Evolutionary conservation across 2,797 vertebrate genomes (phyloP), one percentile per base, ranked within the genome.

Genomic region (Characodon lateralis): DNA sequence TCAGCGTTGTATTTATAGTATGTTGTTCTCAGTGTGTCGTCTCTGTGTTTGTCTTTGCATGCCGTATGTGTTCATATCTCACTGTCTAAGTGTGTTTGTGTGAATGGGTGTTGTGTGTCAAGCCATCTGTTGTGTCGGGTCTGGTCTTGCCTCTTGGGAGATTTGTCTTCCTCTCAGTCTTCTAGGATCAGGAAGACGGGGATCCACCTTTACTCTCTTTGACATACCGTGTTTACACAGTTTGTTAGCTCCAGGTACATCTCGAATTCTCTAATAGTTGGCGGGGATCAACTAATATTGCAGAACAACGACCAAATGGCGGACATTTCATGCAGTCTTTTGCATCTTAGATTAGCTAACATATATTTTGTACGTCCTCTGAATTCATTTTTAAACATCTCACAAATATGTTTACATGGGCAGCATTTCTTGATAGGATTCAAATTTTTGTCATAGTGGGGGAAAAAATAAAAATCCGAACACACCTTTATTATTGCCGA

Each of bases 51-150:
- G 78, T 81, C 83, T 90, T 81, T 74, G 74, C 78, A 18, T 88
- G 87, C 80, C 58, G 72, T 89, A 80, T 82, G 84, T 85, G 88
- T 91, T 87, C 85, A 83, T 83, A 84, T 92, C 85, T 89, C 84
- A 80, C 65, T 35, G 79, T 80, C 73, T 85, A 14, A 24, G 71
- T 72, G 50, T 61, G 63, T 70, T 74, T 41, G 50, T 55, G 39
- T 72, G 56, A 55, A n/a, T 72, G 69, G 31, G 28, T 53, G 55
- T 58, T 82, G 82, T 82, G 86, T 84, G 76, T 87, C 58, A 46
- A 59, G 86, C 92, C 93, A 93, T 94, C 92, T 94, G 93, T 90
- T 93, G 89, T 83, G 87, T 92, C 91, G 72, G 82, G 83, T 89
- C 89, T 89, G 88, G 79, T 91, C 76, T 88, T 85, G 88, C 88